Evolutionary conservation across 2,888 invertebrate genomes (phyloP).

Genomic region (Oscheius sp.): DNA sequence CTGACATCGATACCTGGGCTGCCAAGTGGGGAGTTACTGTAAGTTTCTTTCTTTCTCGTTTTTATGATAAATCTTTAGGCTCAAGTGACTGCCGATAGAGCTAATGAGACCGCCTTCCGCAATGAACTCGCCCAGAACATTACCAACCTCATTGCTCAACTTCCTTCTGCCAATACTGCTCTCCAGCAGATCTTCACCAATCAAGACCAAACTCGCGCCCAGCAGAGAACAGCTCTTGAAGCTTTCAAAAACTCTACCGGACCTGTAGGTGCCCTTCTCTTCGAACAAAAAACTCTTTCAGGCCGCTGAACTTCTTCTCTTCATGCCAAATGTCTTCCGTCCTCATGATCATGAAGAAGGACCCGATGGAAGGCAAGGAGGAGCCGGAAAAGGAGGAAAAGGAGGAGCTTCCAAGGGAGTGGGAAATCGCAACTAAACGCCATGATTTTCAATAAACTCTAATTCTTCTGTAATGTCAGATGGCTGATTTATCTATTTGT

Average conservation of each 20-base stretch:
- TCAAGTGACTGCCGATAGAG: conserved; percentile 36
- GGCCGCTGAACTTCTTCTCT: conserved; percentile 38
- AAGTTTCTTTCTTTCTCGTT: conserved; percentile 11
- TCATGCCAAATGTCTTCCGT: conserved; percentile 32
- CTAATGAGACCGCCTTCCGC: conserved; percentile 36
- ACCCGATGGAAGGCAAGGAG: conserved; percentile 21
- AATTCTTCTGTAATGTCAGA: too few relatives aligned
- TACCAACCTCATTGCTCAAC: conserved; percentile 35
- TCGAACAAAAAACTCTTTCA: not conserved
- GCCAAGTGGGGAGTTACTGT: conserved; percentile 44
- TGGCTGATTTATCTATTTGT: too few relatives aligned
- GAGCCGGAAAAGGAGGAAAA: too few relatives aligned
- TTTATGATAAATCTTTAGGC: conserved; percentile 30
- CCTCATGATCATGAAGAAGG: not conserved
- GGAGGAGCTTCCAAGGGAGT: too few relatives aligned
- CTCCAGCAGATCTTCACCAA: conserved; percentile 35
- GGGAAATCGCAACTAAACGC: too few relatives aligned
- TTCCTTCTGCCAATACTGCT: conserved; percentile 31
- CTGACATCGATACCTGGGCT: conserved; percentile 39
- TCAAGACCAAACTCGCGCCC: conserved; percentile 32
- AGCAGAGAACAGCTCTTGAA: conserved; percentile 31
- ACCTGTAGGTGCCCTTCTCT: conserved; percentile 15
- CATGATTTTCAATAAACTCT: too few relatives aligned
- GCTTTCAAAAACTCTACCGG: conserved; percentile 32
- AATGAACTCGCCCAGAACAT: conserved; percentile 38